Evolutionary conservation across 2,797 vertebrate genomes (phyloP).

Genomic region (Sebastes ruberrimus): DNA sequence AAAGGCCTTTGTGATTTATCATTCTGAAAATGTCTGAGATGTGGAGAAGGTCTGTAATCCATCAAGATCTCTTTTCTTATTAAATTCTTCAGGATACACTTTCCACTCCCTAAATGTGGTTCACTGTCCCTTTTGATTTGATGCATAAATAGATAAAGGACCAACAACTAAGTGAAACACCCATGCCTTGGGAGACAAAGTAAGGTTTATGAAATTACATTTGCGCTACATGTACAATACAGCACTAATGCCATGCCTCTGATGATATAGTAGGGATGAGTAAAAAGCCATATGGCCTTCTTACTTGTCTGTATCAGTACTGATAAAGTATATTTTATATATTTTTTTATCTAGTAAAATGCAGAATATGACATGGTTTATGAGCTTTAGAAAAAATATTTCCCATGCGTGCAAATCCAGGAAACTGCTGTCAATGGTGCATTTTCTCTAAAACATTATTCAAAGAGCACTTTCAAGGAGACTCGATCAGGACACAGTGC

Average conservation of each 20-base stretch:
- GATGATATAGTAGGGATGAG: neutral
- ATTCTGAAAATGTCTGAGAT: conserved; percentile 85
- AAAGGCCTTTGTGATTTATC: conserved; percentile 86
- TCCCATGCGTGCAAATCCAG: neutral
- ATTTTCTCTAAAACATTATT: conserved; percentile 5
- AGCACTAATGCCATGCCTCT: neutral
- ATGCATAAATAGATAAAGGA: conserved; percentile 84
- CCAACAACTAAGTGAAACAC: conserved; percentile 73
- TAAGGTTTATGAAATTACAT: conserved; percentile 62
- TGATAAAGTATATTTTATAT: neutral
- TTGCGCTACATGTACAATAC: conserved; percentile 32
- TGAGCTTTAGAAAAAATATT: conserved; percentile 2
- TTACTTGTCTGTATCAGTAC: neutral
- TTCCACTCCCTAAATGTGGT: conserved; percentile 81
- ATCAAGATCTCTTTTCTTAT: conserved; percentile 88
- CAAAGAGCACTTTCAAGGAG: neutral
- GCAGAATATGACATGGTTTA: conserved; percentile 12
- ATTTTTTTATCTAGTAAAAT: neutral
- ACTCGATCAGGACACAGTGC: neutral
- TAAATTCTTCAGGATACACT: conserved; percentile 87
- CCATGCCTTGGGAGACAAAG: conserved; percentile 54
- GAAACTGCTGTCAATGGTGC: neutral
- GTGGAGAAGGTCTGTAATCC: conserved; percentile 86
- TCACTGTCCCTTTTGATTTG: conserved; percentile 83
- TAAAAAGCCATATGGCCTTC: neutral